Evolutionary conservation across 2,888 invertebrate species (phyloP).

Genomic region (Mamestra brassicae): DNA sequence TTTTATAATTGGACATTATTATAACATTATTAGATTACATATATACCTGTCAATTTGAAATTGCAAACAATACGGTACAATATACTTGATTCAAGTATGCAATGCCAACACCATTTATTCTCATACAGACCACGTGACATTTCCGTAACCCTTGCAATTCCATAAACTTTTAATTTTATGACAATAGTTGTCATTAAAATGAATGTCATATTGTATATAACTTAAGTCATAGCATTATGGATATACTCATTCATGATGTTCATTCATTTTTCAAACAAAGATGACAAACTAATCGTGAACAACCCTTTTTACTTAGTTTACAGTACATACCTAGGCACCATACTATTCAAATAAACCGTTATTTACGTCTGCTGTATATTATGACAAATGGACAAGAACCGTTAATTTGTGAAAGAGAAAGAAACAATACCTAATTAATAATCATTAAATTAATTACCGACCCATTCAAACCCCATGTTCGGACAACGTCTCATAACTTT

Average conservation of each 20-base stretch:
- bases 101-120: neutral
- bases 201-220: too few species aligned
- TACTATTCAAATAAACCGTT: neutral
- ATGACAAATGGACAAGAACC: neutral
- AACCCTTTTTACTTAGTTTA: neutral
- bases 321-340: neutral
- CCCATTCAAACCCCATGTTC: neutral
- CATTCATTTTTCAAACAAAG: neutral
- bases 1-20: too few species aligned
- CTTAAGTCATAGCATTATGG: too few species aligned
- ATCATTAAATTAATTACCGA: neutral
- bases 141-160: too few species aligned
- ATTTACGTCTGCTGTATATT: neutral
- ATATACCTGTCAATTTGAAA: too few species aligned
- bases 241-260: neutral
- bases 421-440: neutral
- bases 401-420: slow-evolving; percentile 1
- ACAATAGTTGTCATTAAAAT: too few species aligned
- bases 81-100: too few species aligned
- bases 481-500: slow-evolving; percentile 10
- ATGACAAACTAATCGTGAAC: too few species aligned
- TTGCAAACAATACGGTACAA: too few species aligned
- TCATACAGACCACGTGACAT: too few species aligned
- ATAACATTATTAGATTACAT: neutral
- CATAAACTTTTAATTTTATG: too few species aligned